Evolutionary conservation across 1,140 invertebrate species (phyloP).

Genomic region (Anoplophora glabripennis): DNA sequence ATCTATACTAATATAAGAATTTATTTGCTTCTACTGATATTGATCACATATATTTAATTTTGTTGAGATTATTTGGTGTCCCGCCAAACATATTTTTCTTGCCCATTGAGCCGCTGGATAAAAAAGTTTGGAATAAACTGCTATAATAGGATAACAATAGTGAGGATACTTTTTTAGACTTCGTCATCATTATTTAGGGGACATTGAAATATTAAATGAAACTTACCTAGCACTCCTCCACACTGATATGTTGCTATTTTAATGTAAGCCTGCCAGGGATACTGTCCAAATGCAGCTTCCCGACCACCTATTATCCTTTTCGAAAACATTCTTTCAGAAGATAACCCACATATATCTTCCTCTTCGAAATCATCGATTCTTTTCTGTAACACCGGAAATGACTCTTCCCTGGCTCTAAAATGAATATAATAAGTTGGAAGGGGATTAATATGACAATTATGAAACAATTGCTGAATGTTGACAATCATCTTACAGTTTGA

Average conservation of each 20-base stretch:
- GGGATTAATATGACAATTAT: background rate
- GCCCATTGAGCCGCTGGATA: too few species aligned
- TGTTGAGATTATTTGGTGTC: too few species aligned
- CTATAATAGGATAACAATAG: background rate
- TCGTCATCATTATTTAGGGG: too few species aligned
- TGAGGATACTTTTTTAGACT: background rate
- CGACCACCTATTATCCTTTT: conserved; percentile 76
- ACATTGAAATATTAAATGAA: too few species aligned
- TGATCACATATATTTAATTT: too few species aligned
- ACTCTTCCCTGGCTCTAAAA: conserved; percentile 21
- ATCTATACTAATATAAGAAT: too few species aligned
- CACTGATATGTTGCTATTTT: conserved; percentile 79
- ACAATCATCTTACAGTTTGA: background rate
- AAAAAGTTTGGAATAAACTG: too few species aligned
- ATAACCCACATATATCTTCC: conserved; percentile 37
- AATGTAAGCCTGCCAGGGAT: conserved; percentile 84
- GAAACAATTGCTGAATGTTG: background rate
- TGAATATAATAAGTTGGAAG: background rate
- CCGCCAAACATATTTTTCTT: too few species aligned
- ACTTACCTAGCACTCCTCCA: conserved; percentile 65
- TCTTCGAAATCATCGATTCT: conserved; percentile 35
- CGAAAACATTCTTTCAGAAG: conserved; percentile 54
- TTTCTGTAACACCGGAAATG: conserved; percentile 24
- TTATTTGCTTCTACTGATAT: too few species aligned
- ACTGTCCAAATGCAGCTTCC: conserved; percentile 70